Conservation (phyloP, 2,888 invertebrate genomes). For the Hypena proboscidalis region DNA sequence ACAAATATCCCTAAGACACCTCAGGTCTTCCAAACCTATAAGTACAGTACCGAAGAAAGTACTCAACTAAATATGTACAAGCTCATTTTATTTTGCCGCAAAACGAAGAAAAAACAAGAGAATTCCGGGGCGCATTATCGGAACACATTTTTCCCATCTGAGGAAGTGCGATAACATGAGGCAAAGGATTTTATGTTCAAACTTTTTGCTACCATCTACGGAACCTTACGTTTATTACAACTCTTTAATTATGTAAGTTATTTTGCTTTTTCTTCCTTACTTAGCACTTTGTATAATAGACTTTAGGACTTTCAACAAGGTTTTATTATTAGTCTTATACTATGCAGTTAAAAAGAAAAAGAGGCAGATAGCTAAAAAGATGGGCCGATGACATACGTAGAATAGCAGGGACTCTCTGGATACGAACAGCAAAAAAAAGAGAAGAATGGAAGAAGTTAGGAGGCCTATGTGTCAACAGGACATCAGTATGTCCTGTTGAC, state of each 20-base stretch:
- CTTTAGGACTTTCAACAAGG: not conserved
- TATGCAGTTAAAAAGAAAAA: not conserved
- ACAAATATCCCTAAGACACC: not conserved
- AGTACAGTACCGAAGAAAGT: slow-evolving; percentile 17
- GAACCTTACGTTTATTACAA: slow-evolving; percentile 53
- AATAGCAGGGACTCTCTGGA: too few species aligned
- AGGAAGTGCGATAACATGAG: slow-evolving; percentile 66
- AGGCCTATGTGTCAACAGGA: too few species aligned
- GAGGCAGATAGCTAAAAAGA: not conserved
- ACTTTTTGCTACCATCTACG: slow-evolving; percentile 39
- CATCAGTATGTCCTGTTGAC: too few species aligned
- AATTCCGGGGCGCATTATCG: slow-evolving; percentile 63
- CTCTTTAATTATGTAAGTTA: slow-evolving; percentile 60
- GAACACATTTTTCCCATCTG: slow-evolving; percentile 72
- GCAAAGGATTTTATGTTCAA: slow-evolving; percentile 67
- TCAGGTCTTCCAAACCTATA: not conserved
- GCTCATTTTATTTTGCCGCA: slow-evolving; percentile 33
- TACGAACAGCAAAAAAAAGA: too few species aligned
- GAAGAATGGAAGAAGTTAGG: too few species aligned
- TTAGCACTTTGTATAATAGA: not conserved
- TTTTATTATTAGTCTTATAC: not conserved
- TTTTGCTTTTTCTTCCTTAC: slow-evolving; percentile 39
- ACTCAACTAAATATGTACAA: slow-evolving; percentile 26
- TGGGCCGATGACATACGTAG: too few species aligned
- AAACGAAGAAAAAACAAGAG: slow-evolving; percentile 49